These are phyloP conservation scores for Nicator chloris DNA, from an alignment of 2,113 vertebrate species.

Conservation along the genomic window DNA sequence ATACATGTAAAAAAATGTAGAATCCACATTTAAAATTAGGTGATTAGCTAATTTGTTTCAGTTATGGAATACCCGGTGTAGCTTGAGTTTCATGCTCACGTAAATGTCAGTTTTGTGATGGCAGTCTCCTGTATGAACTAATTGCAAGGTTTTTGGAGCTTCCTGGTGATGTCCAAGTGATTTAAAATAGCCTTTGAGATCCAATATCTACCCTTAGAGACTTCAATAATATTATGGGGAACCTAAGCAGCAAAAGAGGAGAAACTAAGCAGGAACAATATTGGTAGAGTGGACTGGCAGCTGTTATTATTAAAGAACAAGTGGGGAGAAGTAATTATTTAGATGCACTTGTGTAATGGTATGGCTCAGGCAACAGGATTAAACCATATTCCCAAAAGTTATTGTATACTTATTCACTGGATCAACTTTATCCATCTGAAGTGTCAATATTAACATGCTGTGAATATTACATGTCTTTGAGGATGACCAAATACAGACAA, in stretches of 20 bases:
- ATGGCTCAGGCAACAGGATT: background rate
- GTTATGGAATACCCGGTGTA: background rate
- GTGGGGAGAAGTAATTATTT: background rate
- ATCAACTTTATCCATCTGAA: background rate
- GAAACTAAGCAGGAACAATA: background rate
- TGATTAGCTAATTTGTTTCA: background rate
- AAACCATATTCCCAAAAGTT: background rate
- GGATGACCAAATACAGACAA: background rate
- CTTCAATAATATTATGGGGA: background rate
- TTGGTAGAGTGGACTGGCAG: background rate
- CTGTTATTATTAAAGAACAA: background rate
- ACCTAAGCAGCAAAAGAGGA: background rate
- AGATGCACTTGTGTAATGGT: background rate
- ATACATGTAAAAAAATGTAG: background rate
- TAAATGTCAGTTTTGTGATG: background rate
- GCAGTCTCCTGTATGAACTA: background rate
- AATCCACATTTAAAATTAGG: background rate
- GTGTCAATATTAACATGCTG: background rate
- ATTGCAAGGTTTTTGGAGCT: background rate
- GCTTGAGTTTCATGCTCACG: background rate
- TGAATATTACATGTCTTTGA: background rate
- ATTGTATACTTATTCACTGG: background rate
- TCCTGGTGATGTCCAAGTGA: background rate
- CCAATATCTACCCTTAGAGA: background rate
- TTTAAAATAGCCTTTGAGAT: background rate